These are phyloP conservation scores for Polymixis lichenea DNA, from an alignment of 2,888 invertebrate genomes.

Conservation along the genomic window DNA sequence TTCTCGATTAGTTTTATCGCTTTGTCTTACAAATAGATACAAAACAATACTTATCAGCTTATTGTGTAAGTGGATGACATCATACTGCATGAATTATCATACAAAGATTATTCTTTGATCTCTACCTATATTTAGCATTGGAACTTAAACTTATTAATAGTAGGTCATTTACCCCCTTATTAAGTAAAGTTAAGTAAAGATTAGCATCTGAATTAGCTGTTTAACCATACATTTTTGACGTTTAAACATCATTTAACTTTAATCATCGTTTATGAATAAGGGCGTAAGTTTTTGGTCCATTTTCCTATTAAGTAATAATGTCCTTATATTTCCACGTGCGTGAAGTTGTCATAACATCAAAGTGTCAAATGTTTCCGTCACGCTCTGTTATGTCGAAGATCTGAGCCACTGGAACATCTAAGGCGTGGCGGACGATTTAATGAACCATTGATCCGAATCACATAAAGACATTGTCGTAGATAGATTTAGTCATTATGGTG, in stretches of 20 bases:
- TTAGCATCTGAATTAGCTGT: no score
- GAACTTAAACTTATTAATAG: neutral
- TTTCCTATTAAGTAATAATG: conserved; percentile 40
- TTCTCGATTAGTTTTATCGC: neutral
- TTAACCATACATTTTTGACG: no score
- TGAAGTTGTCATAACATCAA: conserved; percentile 49
- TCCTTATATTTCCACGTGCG: conserved; percentile 29
- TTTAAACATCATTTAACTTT: no score
- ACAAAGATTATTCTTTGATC: conserved; percentile 5
- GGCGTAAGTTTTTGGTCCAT: neutral
- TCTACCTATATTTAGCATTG: conserved; percentile 2
- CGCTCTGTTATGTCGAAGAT: conserved; percentile 50
- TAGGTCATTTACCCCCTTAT: neutral
- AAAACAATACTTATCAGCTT: neutral
- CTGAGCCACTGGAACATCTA: conserved; percentile 33
- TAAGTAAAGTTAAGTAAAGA: no score
- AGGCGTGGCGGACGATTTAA: conserved; percentile 50
- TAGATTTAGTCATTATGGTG: conserved; percentile 19
- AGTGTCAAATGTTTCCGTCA: conserved; percentile 54
- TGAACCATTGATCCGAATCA: conserved; percentile 46
- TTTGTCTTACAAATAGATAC: neutral
- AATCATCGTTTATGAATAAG: no score
- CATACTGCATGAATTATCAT: conserved; percentile 17
- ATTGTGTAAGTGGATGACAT: conserved; percentile 31
- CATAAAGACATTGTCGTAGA: conserved; percentile 12